phyloP scores from a whole-genome alignment of 1,140 invertebrate species.

The Orchesella cincta region DNA sequence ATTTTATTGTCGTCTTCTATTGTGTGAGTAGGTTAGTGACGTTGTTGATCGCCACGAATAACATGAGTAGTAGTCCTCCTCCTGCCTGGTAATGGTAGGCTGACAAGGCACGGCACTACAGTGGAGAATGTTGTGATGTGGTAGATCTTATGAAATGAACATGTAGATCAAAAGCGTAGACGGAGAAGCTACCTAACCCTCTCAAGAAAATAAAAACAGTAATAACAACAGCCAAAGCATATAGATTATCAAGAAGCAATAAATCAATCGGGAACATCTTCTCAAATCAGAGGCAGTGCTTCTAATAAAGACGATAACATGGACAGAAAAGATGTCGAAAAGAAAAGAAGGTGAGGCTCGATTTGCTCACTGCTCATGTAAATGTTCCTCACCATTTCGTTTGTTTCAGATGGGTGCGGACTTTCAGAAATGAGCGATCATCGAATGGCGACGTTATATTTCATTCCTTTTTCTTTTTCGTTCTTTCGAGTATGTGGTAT shows the following conservation, averaged over 20 bases:
- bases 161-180: conserved; percentile 15
- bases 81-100: background rate
- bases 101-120: conserved; percentile 11
- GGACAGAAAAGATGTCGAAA: background rate
- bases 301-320: conserved; percentile 18
- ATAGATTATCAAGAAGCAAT: background rate
- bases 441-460: background rate
- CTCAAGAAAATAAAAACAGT: background rate
- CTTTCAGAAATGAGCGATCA: background rate
- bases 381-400: background rate
- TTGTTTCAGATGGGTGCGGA: background rate
- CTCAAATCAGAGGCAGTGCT: background rate
- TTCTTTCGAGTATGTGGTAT: background rate
- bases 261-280: conserved; percentile 8
- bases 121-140: background rate
- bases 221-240: conserved; percentile 4
- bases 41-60: too few relatives aligned
- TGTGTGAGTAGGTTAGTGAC: too few relatives aligned
- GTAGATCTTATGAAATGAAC: background rate
- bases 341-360: conserved; percentile 7
- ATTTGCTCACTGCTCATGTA: conserved; percentile 6
- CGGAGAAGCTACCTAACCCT: background rate
- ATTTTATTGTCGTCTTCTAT: too few relatives aligned
- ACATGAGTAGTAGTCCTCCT: background rate
- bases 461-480: background rate